Percentiles rank a stretch among this genome's conserved stretches.
Evolutionary conservation across 2,797 vertebrate species (phyloP).

Genomic region (Nothura maculosa): DNA sequence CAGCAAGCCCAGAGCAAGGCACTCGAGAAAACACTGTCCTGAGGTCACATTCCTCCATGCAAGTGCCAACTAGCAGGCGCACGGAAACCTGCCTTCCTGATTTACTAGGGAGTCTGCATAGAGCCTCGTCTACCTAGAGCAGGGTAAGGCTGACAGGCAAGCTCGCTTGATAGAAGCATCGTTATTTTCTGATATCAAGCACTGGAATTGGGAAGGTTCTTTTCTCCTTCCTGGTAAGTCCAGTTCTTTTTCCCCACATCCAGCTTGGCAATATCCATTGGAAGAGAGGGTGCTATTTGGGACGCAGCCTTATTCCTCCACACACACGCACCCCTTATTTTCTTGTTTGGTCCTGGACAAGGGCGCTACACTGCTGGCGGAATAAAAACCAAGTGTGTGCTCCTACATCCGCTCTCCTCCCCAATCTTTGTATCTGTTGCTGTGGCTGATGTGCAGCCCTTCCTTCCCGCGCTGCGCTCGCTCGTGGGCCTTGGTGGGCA

Average conservation of each 20-base stretch:
- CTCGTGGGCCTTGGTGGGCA: constrained; percentile 52
- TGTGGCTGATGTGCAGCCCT: constrained; percentile 45
- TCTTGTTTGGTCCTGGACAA: neutral
- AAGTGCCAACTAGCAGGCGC: neutral
- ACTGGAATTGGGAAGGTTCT: neutral
- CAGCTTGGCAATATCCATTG: neutral
- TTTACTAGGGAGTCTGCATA: neutral
- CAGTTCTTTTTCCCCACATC: neutral
- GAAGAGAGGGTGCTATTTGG: neutral
- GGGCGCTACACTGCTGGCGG: constrained; percentile 12
- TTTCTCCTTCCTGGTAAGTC: neutral
- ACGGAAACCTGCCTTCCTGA: neutral
- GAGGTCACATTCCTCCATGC: neutral
- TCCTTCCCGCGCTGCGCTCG: constrained; percentile 45
- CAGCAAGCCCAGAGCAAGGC: neutral
- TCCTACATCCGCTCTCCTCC: constrained; percentile 46
- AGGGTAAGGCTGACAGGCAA: neutral
- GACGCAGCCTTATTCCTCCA: constrained; percentile 25
- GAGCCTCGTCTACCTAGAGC: neutral
- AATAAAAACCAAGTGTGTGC: constrained; percentile 28
- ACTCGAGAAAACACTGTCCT: neutral
- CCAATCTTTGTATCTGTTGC: constrained; percentile 51
- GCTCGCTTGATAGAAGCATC: neutral
- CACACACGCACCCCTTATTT: neutral
- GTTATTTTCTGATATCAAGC: neutral